Conservation (phyloP, 2,797 vertebrate species). For the Spheniscus humboldti region DNA sequence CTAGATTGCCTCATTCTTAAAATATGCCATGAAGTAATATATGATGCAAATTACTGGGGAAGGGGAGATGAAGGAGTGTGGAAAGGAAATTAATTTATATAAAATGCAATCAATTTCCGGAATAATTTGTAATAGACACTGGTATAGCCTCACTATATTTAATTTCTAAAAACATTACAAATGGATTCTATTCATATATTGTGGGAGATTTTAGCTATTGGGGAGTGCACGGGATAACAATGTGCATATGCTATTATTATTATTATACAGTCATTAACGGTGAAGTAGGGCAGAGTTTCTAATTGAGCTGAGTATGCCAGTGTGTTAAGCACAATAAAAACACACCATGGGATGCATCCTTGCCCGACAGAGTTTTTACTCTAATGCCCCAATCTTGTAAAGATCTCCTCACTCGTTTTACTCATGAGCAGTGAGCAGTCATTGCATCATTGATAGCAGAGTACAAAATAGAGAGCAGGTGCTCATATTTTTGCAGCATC, state of each 20-base stretch:
- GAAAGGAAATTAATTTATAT: slow-evolving; percentile 55
- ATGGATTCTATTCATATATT: neutral
- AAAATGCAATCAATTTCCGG: slow-evolving; percentile 35
- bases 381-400: neutral
- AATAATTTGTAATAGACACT: slow-evolving; percentile 3
- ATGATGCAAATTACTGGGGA: slow-evolving; percentile 24
- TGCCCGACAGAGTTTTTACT: neutral
- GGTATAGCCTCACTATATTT: neutral
- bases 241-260: neutral
- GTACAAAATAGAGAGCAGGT: neutral
- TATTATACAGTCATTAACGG: neutral
- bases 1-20: slow-evolving; percentile 42
- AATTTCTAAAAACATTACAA: slow-evolving; percentile 4
- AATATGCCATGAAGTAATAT: slow-evolving; percentile 36
- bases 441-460: neutral
- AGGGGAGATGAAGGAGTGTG: neutral
- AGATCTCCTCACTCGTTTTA: neutral
- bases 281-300: neutral
- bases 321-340: neutral
- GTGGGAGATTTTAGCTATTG: neutral
- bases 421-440: neutral
- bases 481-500: neutral
- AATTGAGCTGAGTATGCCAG: neutral
- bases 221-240: neutral
- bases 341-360: neutral